phyloP scores from a whole-genome alignment of 2,888 invertebrate species.

The Dolichomitus sp. region DNA sequence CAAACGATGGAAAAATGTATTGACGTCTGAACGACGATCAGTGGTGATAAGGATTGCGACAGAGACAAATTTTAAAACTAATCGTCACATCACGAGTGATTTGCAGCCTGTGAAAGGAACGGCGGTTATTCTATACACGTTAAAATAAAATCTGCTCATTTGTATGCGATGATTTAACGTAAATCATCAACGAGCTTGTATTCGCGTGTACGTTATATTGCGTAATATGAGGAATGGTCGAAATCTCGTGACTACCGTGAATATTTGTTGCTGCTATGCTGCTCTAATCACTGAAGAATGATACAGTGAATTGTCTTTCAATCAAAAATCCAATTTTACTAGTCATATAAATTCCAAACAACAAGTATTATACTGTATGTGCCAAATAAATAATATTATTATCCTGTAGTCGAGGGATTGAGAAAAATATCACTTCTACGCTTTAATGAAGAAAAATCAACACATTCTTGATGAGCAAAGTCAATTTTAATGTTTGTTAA shows the following conservation, averaged over 20 bases:
- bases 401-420: constrained; percentile 34
- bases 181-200: constrained; percentile 55
- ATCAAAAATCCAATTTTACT: constrained; percentile 68
- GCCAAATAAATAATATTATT: constrained; percentile 76
- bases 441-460: constrained; percentile 23
- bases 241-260: constrained; percentile 1
- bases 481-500: not conserved
- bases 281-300: constrained; percentile 54
- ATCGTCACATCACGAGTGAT: constrained; percentile 19
- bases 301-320: constrained; percentile 54
- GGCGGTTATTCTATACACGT: constrained; percentile 28
- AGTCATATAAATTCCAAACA: constrained; percentile 66
- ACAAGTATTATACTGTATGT: constrained; percentile 74
- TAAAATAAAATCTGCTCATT: constrained; percentile 1
- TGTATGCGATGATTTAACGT: constrained; percentile 28
- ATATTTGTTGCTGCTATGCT: constrained; percentile 45
- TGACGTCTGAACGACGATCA: constrained; percentile 7
- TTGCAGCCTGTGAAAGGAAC: constrained; percentile 5
- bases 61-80: not conserved
- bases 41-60: constrained; percentile 23
- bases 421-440: not conserved
- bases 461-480: not conserved
- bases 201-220: constrained; percentile 24
- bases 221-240: constrained; percentile 35
- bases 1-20: constrained; percentile 5